These are phyloP conservation scores for Drosophila atripex DNA, from an alignment of 2,888 invertebrate genomes.

Conservation along the genomic window DNA sequence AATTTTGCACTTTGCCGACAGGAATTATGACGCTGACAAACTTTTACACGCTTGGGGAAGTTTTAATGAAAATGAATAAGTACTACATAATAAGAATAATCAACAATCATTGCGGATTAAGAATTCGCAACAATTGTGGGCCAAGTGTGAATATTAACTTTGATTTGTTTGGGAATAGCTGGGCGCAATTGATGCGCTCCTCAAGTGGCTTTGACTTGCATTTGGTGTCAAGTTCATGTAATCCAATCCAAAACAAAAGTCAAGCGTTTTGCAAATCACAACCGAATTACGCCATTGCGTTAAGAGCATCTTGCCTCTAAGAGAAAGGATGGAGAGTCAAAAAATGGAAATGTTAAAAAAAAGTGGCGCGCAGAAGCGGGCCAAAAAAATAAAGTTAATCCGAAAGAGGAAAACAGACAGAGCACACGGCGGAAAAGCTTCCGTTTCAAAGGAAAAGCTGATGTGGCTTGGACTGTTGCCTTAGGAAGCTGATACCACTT, in stretches of 20 bases:
- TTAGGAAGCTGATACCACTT: slow-evolving; percentile 13
- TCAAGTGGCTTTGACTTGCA: slow-evolving; percentile 11
- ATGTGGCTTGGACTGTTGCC: slow-evolving; percentile 16
- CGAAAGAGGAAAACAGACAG: slow-evolving; percentile 36
- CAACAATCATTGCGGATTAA: slow-evolving; percentile 40
- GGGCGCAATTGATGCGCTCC: slow-evolving; percentile 1
- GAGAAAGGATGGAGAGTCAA: slow-evolving; percentile 8
- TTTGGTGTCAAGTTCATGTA: slow-evolving; percentile 67
- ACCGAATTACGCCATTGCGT: slow-evolving; percentile 29
- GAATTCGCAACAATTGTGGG: neutral
- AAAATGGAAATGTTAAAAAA: slow-evolving; percentile 36
- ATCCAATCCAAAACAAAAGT: slow-evolving; percentile 41
- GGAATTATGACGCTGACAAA: slow-evolving; percentile 23
- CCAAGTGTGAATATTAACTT: slow-evolving; percentile 22
- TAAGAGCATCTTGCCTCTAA: slow-evolving; percentile 31
- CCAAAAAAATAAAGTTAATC: slow-evolving; percentile 42
- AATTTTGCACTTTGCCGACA: slow-evolving; percentile 38
- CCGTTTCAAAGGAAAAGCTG: slow-evolving; percentile 50
- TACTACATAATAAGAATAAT: slow-evolving; percentile 14
- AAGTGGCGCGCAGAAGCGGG: slow-evolving; percentile 66
- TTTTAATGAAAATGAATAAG: slow-evolving; percentile 28
- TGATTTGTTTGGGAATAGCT: neutral
- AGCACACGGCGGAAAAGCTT: slow-evolving; percentile 56
- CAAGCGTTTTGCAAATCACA: slow-evolving; percentile 35
- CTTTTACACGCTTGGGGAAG: neutral